Conservation (phyloP, 2,888 invertebrate genomes). For the Macrophya alboannulata region DNA sequence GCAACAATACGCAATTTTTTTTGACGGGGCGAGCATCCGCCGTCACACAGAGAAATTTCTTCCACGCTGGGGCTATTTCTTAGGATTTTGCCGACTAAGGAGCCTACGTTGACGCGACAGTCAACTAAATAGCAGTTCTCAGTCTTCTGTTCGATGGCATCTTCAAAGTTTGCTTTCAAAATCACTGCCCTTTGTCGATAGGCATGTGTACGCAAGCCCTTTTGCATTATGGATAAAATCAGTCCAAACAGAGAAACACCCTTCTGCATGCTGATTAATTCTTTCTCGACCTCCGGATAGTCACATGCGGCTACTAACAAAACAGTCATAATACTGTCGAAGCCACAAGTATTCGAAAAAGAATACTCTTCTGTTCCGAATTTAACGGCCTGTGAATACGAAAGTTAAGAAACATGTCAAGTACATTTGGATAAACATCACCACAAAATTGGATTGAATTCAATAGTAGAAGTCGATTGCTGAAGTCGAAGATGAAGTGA, state of each 20-base stretch:
- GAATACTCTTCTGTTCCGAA: background rate
- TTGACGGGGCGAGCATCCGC: background rate
- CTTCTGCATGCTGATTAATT: background rate
- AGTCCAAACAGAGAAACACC: background rate
- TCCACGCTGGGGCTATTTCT: background rate
- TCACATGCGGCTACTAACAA: conserved; percentile 11
- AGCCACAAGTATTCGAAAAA: conserved; percentile 1
- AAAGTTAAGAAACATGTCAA: no score
- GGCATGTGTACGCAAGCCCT: background rate
- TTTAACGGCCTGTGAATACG: conserved; percentile 3
- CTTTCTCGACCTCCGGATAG: background rate
- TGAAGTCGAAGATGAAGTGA: no score
- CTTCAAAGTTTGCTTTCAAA: background rate
- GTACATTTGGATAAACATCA: no score
- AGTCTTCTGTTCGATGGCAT: background rate
- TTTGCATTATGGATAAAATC: background rate
- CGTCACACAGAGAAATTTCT: background rate
- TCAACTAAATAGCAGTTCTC: background rate
- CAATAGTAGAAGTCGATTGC: no score
- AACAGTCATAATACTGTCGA: background rate
- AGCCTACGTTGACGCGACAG: background rate
- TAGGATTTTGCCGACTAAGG: background rate
- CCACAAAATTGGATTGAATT: no score
- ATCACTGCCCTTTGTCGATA: background rate
- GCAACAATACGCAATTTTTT: background rate